Base-by-base conservation (phyloP, 2,888 invertebrate species). In the Catocala sponsa region DNA sequence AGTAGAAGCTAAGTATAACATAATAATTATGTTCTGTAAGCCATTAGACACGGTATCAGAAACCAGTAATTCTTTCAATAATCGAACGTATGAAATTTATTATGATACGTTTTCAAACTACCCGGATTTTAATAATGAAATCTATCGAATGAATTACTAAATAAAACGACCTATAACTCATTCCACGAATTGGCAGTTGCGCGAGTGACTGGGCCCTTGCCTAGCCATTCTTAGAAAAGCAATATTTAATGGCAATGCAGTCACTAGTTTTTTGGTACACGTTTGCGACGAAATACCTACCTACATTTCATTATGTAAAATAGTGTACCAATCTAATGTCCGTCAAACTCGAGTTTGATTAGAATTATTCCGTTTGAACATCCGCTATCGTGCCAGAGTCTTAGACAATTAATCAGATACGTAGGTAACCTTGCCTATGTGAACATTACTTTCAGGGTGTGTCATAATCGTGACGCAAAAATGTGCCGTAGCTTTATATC, bases 151-250 rank as follows among this genome's bases (percentile, higher is more conserved):
- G 61, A 65, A 68, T 71, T 61, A 65, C 59, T 59, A 55, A 62
- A 68, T 73, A 71, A 72, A 75, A 77, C 73, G 59, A 70, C 64
- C 71, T 76, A 76, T 72, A 78, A 54, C 71, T 56, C 53, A 78
- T 87, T 84, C 86, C 68, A 64, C 65, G 85, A 85, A 87, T 70
- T 74, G 68, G 72, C 76, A 71, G 68, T 76, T 74, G 78, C 71
- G 74, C 78, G 72, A 81, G 62, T 78, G 75, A 81, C 78, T 74
- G 72, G 76, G 81, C 74, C 81, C 79, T 81, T 77, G 76, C 56
- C 63, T 63, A 71, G 71, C 51, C 42, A 55, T 87, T 86, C 85
- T 81, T 52, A 75, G 83, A 87, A 87, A 79, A 79, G 69, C 68
- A 81, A 81, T 84, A 65, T 72, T 71, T 74, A 75, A 80, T 79